Evolutionary conservation across 2,113 vertebrate genomes (phyloP).

Genomic region (Leptodactylus fuscus): DNA sequence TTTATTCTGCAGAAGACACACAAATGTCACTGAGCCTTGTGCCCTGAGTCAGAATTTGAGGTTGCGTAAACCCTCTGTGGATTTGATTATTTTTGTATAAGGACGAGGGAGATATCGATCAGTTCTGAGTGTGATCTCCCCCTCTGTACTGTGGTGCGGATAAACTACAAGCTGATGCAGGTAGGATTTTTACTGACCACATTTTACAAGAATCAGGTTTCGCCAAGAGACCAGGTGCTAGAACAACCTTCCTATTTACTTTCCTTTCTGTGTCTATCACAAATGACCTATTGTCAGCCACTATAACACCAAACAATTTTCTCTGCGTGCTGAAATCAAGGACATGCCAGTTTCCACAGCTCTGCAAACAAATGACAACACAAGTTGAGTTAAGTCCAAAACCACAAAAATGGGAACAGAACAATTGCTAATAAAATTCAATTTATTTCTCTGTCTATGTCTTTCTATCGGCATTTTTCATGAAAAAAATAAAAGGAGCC

Average conservation of each 20-base stretch:
- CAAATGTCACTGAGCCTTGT: no score
- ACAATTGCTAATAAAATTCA: background rate
- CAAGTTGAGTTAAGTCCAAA: background rate
- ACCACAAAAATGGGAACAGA: background rate
- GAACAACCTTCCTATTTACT: conserved; percentile 7
- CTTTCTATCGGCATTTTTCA: background rate
- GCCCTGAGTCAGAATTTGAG: no score
- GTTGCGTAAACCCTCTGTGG: no score
- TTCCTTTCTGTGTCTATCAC: background rate
- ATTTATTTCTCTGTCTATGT: no score
- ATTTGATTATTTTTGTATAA: no score
- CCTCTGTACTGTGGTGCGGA: no score
- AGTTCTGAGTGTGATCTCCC: no score
- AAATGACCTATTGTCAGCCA: conserved; percentile 13
- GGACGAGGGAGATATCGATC: no score
- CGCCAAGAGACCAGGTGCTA: background rate
- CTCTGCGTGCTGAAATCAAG: conserved; percentile 12
- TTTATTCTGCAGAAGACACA: no score
- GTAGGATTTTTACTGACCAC: background rate
- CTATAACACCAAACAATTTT: conserved; percentile 8
- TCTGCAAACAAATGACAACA: background rate
- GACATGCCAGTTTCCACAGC: background rate
- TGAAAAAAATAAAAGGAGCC: background rate
- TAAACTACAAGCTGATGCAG: no score
- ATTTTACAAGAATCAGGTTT: background rate